Percentiles rank a stretch among this genome's conserved stretches.
Conservation (phyloP, 2,113 vertebrate species). For the Oxyruncus cristatus region DNA sequence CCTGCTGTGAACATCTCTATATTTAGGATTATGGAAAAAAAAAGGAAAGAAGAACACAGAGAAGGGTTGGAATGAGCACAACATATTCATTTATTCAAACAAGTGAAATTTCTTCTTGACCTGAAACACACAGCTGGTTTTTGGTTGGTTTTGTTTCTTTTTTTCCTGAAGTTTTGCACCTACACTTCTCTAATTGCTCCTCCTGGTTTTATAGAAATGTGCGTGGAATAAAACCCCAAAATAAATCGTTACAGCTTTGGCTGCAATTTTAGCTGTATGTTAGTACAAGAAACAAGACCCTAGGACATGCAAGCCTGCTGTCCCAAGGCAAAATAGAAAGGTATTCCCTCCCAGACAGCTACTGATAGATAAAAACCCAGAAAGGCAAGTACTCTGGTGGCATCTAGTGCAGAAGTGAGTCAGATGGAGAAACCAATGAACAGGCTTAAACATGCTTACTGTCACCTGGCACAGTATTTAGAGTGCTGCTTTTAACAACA, state of each 20-base stretch:
- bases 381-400: neutral
- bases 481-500: neutral
- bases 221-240: neutral
- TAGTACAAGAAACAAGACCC: neutral
- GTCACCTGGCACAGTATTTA: neutral
- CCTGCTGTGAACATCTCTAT: neutral
- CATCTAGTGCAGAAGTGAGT: neutral
- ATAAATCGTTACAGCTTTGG: neutral
- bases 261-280: neutral
- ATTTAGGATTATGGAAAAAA: neutral
- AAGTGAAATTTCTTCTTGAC: neutral
- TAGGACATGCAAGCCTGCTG: neutral
- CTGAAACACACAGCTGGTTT: neutral
- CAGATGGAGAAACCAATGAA: neutral
- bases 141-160: neutral
- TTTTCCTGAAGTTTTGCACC: neutral
- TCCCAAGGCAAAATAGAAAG: neutral
- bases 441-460: neutral
- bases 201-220: neutral
- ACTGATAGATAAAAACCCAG: neutral
- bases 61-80: neutral
- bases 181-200: neutral
- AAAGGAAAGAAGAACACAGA: neutral
- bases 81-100: neutral
- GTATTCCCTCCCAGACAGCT: neutral